Evolutionary conservation across 2,113 vertebrate species (phyloP), one percentile per base, ranked within the genome.

Genomic region (Oreotrochilus melanogaster): DNA sequence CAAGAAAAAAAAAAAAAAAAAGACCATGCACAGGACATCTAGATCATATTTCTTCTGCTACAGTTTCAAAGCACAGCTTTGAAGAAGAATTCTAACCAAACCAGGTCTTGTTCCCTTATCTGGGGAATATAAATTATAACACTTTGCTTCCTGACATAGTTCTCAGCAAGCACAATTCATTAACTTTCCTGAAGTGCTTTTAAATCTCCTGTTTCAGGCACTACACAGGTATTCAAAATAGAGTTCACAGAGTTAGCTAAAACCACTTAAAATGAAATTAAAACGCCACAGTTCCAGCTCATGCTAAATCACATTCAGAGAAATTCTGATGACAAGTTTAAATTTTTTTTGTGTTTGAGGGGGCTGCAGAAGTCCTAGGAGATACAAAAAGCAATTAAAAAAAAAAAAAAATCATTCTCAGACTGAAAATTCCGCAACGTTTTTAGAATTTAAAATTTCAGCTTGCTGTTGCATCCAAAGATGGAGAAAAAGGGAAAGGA

Each of bases 111-210:
- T 83, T 95, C 84, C 43, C 27, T 48, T 92, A 57, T 92, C 79
- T 90, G 88, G 94, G 69, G 65, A 81, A 71, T 30, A 86, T 74
- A 90, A 88, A 78, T 96, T 73, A 37, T 56, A 88, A 56, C 58
- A 60, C 35, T 83, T 45, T 33, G 4, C 62, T 93, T 92, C 81
- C 67, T 88, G 89, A 78, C 82, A 86, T 14, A 73, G 85, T 88
- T 92, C 71, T 84, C 82, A 90, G 90, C 64, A 86, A 89, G 89
- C 7, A 8, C 53, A 90, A 80, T 86, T 95, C 94, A 94, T 96
- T 95, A 93, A 64, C 69, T 86, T 75, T 78, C 60, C 82, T 90
- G 75, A 95, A 96, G 92, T 90, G 90, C 75, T 95, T 96, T 95
- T 94, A 88, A 86, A 84, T 74, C 79, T 94, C n/a, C 48, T 33